Percentiles rank a stretch among this genome's conserved stretches.
Evolutionary conservation across 2,888 invertebrate species (phyloP).

Genomic region (Drosophila putrida): DNA sequence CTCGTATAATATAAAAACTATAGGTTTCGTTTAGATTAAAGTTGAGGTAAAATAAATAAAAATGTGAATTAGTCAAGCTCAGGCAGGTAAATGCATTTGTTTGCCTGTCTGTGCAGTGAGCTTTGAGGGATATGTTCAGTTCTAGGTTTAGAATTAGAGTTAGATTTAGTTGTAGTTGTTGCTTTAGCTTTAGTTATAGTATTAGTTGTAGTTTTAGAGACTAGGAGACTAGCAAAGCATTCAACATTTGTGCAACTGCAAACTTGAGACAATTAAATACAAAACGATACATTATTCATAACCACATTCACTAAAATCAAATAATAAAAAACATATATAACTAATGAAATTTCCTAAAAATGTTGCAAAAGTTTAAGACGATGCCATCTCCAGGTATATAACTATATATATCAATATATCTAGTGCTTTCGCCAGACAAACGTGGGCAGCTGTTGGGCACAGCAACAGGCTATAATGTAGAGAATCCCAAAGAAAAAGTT

Average conservation of each 20-base stretch:
- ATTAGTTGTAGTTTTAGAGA: conserved; percentile 27
- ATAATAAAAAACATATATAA: conserved; percentile 29
- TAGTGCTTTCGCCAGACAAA: conserved; percentile 80
- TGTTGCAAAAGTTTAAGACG: conserved; percentile 56
- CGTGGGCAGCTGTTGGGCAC: conserved; percentile 88
- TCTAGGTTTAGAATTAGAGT: conserved; percentile 47
- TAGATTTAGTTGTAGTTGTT: conserved; percentile 15
- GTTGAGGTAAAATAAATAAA: conserved; percentile 65
- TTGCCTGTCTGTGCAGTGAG: conserved; percentile 4
- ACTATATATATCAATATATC: neutral
- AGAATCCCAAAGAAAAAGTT: conserved; percentile 96
- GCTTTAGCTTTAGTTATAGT: conserved; percentile 26
- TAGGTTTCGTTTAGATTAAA: conserved; percentile 25
- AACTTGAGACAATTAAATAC: conserved; percentile 45
- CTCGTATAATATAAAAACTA: conserved; percentile 43
- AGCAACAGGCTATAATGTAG: conserved; percentile 93
- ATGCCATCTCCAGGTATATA: conserved; percentile 20
- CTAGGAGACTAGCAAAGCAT: conserved; percentile 59
- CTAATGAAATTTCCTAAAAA: conserved; percentile 73
- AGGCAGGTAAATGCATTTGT: conserved; percentile 9
- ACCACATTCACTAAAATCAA: conserved; percentile 46
- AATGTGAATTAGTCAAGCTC: conserved; percentile 30
- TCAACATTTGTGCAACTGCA: conserved; percentile 53
- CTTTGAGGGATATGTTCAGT: conserved; percentile 65
- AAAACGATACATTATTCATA: conserved; percentile 37